A percentile compares a stretch with the other conserved stretches of the same genome.
Conservation (phyloP, 2,797 vertebrate genomes). For the Nannoperca australis region DNA sequence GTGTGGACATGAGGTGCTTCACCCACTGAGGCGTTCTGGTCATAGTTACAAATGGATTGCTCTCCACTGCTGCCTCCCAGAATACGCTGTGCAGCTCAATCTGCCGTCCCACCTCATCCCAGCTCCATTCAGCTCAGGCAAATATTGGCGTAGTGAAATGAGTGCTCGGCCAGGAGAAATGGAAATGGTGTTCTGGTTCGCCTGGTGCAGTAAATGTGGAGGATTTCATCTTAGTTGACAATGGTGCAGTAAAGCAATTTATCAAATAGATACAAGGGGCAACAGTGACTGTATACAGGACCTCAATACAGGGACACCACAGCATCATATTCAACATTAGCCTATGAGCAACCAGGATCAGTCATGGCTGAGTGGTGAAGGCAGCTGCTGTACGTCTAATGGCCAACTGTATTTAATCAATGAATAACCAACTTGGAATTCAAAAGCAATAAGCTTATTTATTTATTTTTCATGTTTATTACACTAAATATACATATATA, state of each 20-base stretch:
- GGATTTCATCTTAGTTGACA: constrained; percentile 42
- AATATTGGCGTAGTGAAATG: constrained; percentile 42
- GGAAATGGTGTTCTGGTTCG: constrained; percentile 47
- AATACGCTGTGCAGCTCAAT: constrained; percentile 57
- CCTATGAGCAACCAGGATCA: neutral
- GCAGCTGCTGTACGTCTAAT: neutral
- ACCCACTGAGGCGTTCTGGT: constrained; percentile 44
- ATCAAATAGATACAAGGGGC: constrained; percentile 15
- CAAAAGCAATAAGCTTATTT: too few relatives aligned
- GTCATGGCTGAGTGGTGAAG: too few relatives aligned
- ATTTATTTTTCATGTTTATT: too few relatives aligned
- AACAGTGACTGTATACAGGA: neutral
- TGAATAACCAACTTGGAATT: neutral
- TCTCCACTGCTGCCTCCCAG: constrained; percentile 42
- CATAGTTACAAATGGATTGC: constrained; percentile 64
- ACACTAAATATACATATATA: neutral
- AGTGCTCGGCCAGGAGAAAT: constrained; percentile 13
- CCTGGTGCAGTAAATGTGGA: constrained; percentile 43
- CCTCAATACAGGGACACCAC: neutral
- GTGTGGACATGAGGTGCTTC: constrained; percentile 1
- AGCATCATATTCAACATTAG: neutral
- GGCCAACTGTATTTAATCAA: neutral
- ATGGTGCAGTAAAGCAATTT: constrained; percentile 13
- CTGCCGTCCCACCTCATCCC: constrained; percentile 35
- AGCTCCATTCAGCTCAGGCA: constrained; percentile 38